Base-by-base conservation (phyloP, 2,888 invertebrate species). In the Limnephilus marmoratus region DNA sequence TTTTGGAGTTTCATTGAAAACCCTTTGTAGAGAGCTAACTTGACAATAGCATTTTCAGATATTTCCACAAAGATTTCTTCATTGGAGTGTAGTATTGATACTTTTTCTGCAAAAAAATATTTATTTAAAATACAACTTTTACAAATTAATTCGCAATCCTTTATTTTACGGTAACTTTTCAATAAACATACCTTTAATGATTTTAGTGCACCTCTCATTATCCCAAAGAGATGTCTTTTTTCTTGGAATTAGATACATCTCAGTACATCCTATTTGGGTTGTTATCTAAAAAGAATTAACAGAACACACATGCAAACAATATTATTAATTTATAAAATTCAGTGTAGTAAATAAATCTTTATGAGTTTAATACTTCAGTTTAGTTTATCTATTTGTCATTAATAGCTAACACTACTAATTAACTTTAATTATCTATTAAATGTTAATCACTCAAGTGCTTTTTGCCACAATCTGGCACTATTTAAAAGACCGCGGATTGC, bases 21-120 rank as follows among this genome's bases (percentile, higher is more conserved):
- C n/a, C 97, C 97, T 94, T 97, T 96, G 94, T 97, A 97, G 90
- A 95, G 94, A 18, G 96, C 95, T 92, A 97, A 95, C 90, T 96
- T 96, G 24, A 96, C 94, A 15, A 96, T 94, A 29, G 97, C 97
- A 94, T 96, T 96, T 1, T 95, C 94, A 49, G 95, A 94, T 9
- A 96, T 95, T 93, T 96, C 96, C 0, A 97, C 94, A 93, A 95
- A 95, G 80, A 97, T 95, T 90, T 95, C 95, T 86, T 95, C 95
- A 81, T 96, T 96, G 53, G 96, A 95, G 93, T 96, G 96, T 86
- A 97, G 95, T 80, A 96, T 96, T 49, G 95, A 95, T 9, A 95
- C 95, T 81, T 94, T 94, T 86, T 94, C 96, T 95, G 94, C 90
- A 95, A 94, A 93, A 93, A 91, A 90, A 93, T 93, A 90, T 7